A percentile compares a stretch with the other conserved stretches of the same genome.
phyloP scores from a whole-genome alignment of 2,113 vertebrate species.

The Rhinogobius similis region DNA sequence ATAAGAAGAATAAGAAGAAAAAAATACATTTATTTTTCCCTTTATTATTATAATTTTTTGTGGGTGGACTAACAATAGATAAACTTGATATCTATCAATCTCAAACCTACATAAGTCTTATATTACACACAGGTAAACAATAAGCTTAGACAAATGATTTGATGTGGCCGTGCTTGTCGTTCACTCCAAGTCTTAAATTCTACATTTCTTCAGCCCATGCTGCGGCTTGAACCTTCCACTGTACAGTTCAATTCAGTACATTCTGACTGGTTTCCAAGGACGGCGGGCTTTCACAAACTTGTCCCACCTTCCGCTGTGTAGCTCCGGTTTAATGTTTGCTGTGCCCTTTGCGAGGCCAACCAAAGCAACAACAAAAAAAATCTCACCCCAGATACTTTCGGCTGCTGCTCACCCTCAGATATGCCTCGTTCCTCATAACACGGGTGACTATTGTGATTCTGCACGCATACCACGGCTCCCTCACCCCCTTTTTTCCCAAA shows the following conservation, averaged over 20 bases:
- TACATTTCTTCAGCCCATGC: background rate
- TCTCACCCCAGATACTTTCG: conserved; percentile 25
- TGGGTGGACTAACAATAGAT: no score
- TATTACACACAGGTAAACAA: no score
- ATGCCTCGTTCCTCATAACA: conserved; percentile 57
- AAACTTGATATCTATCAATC: no score
- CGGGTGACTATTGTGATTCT: conserved; percentile 71
- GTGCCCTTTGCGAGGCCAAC: conserved; percentile 33
- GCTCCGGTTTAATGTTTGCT: conserved; percentile 23
- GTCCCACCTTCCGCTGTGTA: conserved; percentile 39
- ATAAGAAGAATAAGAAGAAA: no score
- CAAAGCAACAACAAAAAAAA: conserved; percentile 30
- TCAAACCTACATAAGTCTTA: no score
- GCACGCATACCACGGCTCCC: conserved; percentile 64
- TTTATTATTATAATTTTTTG: no score
- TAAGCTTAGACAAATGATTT: no score
- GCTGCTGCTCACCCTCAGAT: conserved; percentile 43
- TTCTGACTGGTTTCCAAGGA: conserved; percentile 8
- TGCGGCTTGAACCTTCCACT: background rate
- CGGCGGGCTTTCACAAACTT: conserved; percentile 11
- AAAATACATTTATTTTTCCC: no score
- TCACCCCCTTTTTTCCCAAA: conserved; percentile 26
- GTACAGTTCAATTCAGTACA: background rate
- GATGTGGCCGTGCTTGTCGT: background rate
- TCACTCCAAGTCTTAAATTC: background rate